These are phyloP conservation scores for Gallinago nigripennis DNA, from an alignment of 2,797 vertebrate species.

Conservation along the genomic window DNA sequence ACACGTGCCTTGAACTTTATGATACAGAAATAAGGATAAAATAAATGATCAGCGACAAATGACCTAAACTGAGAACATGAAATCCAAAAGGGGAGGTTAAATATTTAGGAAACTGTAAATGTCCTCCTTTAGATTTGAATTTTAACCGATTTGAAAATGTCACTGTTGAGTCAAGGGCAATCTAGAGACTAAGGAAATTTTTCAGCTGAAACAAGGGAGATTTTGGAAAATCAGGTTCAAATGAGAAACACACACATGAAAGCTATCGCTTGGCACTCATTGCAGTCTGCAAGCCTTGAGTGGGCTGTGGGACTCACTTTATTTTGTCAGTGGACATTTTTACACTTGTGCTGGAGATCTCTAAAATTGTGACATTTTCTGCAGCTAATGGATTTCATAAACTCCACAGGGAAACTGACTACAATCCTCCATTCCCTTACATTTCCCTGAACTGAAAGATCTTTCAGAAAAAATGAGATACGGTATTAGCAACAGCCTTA, in stretches of 20 bases:
- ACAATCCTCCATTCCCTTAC: neutral
- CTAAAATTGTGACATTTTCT: neutral
- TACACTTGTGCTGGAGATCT: neutral
- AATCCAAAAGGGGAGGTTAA: constrained; percentile 42
- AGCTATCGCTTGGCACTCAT: neutral
- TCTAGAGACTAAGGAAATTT: neutral
- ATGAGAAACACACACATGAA: neutral
- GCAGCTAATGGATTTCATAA: neutral
- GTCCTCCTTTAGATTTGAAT: neutral
- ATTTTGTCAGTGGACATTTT: neutral
- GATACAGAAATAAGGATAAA: constrained; percentile 69
- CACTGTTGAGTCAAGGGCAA: constrained; percentile 20
- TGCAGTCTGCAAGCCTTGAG: neutral
- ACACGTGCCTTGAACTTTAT: constrained; percentile 62
- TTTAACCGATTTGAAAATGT: constrained; percentile 24
- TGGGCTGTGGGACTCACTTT: neutral
- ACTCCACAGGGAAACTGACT: neutral
- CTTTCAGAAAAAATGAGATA: neutral
- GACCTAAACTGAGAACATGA: constrained; percentile 32
- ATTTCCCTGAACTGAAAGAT: neutral
- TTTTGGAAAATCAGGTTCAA: neutral
- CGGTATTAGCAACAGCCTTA: neutral
- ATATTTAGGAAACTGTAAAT: constrained; percentile 29
- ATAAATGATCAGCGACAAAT: constrained; percentile 66
- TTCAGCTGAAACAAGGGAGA: neutral